Evolutionary conservation across 2,113 vertebrate genomes (phyloP).

Genomic region (Saccopteryx leptura): DNA sequence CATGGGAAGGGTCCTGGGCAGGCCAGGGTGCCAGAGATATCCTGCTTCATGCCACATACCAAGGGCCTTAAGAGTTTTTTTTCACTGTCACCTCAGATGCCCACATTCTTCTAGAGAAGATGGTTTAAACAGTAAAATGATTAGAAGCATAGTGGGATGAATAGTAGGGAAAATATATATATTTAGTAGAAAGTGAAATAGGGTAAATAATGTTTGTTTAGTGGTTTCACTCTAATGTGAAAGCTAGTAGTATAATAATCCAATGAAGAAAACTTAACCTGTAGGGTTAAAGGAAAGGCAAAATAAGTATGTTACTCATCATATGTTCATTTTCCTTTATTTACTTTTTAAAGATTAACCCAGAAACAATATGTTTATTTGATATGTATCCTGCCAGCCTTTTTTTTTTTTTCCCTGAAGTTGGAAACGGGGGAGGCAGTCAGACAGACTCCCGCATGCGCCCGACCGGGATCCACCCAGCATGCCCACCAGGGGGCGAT

Average conservation of each 20-base stretch:
- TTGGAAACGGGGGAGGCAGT: no score
- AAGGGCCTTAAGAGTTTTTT: background rate
- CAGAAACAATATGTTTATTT: slow-evolving; percentile 35
- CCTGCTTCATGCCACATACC: background rate
- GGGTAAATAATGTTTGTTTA: slow-evolving; percentile 20
- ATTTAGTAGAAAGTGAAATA: slow-evolving; percentile 27
- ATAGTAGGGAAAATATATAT: background rate
- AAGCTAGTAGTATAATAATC: background rate
- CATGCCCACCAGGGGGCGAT: no score
- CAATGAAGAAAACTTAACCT: slow-evolving; percentile 53
- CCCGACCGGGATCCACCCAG: no score
- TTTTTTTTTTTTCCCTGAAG: background rate
- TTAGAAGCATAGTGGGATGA: background rate
- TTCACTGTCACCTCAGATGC: slow-evolving; percentile 25
- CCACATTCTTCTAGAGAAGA: background rate
- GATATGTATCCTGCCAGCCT: slow-evolving; percentile 10
- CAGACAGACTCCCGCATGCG: no score
- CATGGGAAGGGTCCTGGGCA: fast-evolving
- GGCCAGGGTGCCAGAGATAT: background rate
- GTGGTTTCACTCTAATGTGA: background rate
- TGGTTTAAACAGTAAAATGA: slow-evolving; percentile 4
- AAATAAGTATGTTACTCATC: slow-evolving; percentile 5
- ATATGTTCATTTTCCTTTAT: slow-evolving; percentile 36
- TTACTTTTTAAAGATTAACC: slow-evolving; percentile 26
- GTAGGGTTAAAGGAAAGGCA: slow-evolving; percentile 27